These are phyloP conservation scores for Acanthornis magna DNA, from an alignment of 2,797 vertebrate genomes.

Conservation along the genomic window DNA sequence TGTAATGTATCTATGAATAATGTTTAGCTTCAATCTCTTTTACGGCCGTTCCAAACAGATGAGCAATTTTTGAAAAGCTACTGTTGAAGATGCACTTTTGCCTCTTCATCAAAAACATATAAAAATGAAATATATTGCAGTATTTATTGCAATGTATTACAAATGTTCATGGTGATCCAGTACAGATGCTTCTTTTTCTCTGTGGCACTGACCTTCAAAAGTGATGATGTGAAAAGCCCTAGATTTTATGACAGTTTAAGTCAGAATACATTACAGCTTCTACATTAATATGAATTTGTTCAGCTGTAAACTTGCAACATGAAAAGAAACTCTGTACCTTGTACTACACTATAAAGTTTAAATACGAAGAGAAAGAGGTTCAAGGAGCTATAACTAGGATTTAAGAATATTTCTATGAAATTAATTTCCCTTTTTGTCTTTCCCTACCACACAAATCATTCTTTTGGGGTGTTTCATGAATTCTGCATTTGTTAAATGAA, in stretches of 20 bases:
- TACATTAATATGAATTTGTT: slow-evolving; percentile 71
- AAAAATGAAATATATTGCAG: slow-evolving; percentile 76
- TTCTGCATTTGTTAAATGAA: slow-evolving; percentile 9
- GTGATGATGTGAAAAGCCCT: slow-evolving; percentile 70
- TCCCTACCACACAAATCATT: background rate
- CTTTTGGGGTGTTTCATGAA: slow-evolving; percentile 8
- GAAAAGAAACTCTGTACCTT: slow-evolving; percentile 58
- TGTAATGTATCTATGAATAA: slow-evolving; percentile 71
- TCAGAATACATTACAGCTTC: slow-evolving; percentile 66
- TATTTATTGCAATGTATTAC: slow-evolving; percentile 73
- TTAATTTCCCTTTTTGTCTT: slow-evolving; percentile 2
- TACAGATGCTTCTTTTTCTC: slow-evolving; percentile 65
- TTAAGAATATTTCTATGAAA: slow-evolving; percentile 60
- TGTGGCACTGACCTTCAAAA: slow-evolving; percentile 73
- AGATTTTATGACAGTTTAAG: slow-evolving; percentile 72
- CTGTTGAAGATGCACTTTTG: slow-evolving; percentile 72
- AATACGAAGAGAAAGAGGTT: slow-evolving; percentile 53
- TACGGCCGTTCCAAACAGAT: slow-evolving; percentile 67
- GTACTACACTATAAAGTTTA: slow-evolving; percentile 57
- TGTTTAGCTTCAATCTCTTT: slow-evolving; percentile 69
- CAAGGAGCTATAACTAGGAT: slow-evolving; percentile 16
- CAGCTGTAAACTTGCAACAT: slow-evolving; percentile 67
- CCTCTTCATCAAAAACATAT: slow-evolving; percentile 77
- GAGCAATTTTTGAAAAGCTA: slow-evolving; percentile 75
- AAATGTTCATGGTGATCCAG: slow-evolving; percentile 53